Base-by-base conservation (phyloP, 1,140 invertebrate genomes). In the Trialeurodes vaporariorum region DNA sequence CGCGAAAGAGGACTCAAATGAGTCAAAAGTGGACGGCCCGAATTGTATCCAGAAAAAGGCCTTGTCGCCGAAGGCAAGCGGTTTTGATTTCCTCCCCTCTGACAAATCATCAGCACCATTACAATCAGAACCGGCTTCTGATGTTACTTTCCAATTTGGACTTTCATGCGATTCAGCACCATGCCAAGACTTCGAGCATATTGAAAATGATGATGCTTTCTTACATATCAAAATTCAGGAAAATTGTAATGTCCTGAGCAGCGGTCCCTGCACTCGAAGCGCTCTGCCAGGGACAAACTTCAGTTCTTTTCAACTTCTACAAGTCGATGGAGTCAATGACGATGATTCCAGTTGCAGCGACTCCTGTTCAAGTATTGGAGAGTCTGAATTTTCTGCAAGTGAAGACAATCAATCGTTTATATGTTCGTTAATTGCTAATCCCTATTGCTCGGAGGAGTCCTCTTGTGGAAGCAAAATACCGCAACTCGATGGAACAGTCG, bases 401-500 rank as follows among this genome's bases (percentile, higher is more conserved):
- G 34, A 49, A 49, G 34, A 49, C 5, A 49, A 49, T 49, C 34
- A 49, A 49, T n/a, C n/a, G n/a, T n/a, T n/a, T n/a, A n/a, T n/a
- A n/a, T n/a, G n/a, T n/a, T n/a, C n/a, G n/a, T n/a, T n/a, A n/a
- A n/a, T n/a, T n/a, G n/a, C n/a, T n/a, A n/a, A n/a, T n/a, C n/a
- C n/a, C n/a, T n/a, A 49, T 49, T 5, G 17, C 34, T 17, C 5
- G 17, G 34, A 49, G 17, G 17, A 49, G 17, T 49, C 17, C 5
- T 17, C 5, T 49, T 49, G 34, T 9, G 34, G 34, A 49, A 49
- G 34, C 34, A 49, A 25, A 64, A 86, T 89, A 67, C 82, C 86
- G 63, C 88, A 91, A 77, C 77, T 90, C 25, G 89, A 91, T 78
- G 89, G 89, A 22, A 85, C 87, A 2, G 86, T 85, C 72, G 89